A percentile compares a stretch with the other conserved stretches of the same genome.
phyloP scores from a whole-genome alignment of 2,113 vertebrate genomes.

The Macroglossus sobrinus region DNA sequence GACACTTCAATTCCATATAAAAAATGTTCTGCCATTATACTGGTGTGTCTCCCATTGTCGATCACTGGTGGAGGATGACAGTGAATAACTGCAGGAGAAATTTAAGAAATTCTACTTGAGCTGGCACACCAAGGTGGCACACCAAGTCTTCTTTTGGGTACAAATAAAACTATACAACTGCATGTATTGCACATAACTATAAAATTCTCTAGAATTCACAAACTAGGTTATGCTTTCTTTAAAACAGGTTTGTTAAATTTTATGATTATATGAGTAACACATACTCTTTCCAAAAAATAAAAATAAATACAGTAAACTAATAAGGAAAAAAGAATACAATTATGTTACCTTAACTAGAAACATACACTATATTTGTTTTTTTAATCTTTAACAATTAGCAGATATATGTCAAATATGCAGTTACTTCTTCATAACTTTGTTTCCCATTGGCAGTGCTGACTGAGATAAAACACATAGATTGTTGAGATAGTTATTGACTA shows the following conservation, averaged over 20 bases:
- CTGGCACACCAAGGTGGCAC: background rate
- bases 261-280: background rate
- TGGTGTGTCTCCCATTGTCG: background rate
- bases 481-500: background rate
- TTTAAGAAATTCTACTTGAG: background rate
- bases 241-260: background rate
- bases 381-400: background rate
- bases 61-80: constrained; percentile 12
- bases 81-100: constrained; percentile 46
- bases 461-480: background rate
- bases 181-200: background rate
- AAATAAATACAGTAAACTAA: background rate
- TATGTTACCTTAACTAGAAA: background rate
- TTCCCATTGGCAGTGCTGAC: background rate
- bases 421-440: background rate
- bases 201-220: background rate
- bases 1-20: background rate
- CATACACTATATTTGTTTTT: background rate
- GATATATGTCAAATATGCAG: background rate
- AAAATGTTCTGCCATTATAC: background rate
- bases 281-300: background rate
- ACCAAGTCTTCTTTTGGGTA: background rate
- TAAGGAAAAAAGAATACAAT: background rate
- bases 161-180: background rate
- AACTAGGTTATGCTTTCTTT: background rate